These are phyloP conservation scores for Rhabdophis nuchalis DNA, from an alignment of 2,797 vertebrate genomes.

Conservation along the genomic window DNA sequence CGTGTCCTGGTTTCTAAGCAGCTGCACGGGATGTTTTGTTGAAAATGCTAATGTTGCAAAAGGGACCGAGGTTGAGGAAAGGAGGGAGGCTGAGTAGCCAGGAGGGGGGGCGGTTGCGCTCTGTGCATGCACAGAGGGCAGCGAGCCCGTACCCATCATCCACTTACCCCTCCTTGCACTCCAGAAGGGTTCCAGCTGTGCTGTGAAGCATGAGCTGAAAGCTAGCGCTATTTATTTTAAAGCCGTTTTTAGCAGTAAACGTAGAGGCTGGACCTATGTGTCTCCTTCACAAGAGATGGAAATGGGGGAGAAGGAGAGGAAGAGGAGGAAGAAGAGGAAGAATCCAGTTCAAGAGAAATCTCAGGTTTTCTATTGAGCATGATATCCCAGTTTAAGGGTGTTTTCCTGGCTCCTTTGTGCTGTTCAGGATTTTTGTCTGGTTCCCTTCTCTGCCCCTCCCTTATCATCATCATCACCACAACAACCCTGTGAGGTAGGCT, in stretches of 20 bases:
- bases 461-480: neutral
- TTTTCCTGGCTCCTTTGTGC: neutral
- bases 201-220: neutral
- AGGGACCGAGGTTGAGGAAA: neutral
- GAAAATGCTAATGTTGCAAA: neutral
- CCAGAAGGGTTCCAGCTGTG: neutral
- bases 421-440: neutral
- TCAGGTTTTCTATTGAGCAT: neutral
- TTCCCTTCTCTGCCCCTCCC: neutral
- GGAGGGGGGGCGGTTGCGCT: neutral
- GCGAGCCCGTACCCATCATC: neutral
- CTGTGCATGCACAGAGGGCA: neutral
- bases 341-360: neutral
- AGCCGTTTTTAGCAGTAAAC: neutral
- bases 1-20: neutral
- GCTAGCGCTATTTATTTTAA: neutral
- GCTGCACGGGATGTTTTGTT: neutral
- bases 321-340: too few relatives aligned
- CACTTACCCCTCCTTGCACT: neutral
- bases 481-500: neutral
- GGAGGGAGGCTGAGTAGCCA: neutral
- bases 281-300: neutral
- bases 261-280: neutral
- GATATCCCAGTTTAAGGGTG: neutral
- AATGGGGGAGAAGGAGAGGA: too few relatives aligned